These are phyloP conservation scores for Dendrocincla tyrannina DNA, from an alignment of 2,797 vertebrate genomes.

Conservation along the genomic window DNA sequence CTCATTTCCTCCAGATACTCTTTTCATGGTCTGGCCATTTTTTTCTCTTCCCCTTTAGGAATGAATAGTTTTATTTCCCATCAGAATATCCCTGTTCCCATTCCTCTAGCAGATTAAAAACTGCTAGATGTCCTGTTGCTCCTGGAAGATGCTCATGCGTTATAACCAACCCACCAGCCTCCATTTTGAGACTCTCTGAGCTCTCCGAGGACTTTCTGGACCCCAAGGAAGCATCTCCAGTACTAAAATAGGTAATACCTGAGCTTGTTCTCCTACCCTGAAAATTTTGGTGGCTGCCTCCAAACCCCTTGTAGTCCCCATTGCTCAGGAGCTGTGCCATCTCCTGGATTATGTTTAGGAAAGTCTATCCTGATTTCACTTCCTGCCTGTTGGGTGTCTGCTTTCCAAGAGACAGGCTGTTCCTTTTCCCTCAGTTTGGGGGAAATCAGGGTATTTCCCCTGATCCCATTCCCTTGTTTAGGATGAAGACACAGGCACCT, in stretches of 20 bases:
- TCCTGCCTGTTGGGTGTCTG: rapidly evolving
- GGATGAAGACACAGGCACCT: not conserved
- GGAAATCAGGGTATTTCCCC: not conserved
- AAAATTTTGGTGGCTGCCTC: not conserved
- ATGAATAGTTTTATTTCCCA: not conserved
- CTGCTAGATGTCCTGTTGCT: not conserved
- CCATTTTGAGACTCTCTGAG: not conserved
- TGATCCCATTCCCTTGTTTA: rapidly evolving
- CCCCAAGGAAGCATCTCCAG: rapidly evolving
- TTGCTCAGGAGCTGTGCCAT: too few relatives aligned
- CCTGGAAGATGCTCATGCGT: not conserved
- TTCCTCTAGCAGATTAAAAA: not conserved
- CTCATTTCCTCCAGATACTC: not conserved
- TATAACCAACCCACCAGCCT: not conserved
- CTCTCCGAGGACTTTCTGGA: not conserved
- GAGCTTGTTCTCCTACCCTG: not conserved
- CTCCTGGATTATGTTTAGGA: not conserved
- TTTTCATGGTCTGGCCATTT: not conserved
- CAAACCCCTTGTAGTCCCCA: not conserved
- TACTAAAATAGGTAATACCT: not conserved
- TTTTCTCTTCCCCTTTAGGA: not conserved
- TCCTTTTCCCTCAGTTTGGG: not conserved
- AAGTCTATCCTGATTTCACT: not conserved
- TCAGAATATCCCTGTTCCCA: not conserved
- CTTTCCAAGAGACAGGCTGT: not conserved